Conservation (phyloP, 2,113 vertebrate genomes). For the Onychostoma macrolepis region DNA sequence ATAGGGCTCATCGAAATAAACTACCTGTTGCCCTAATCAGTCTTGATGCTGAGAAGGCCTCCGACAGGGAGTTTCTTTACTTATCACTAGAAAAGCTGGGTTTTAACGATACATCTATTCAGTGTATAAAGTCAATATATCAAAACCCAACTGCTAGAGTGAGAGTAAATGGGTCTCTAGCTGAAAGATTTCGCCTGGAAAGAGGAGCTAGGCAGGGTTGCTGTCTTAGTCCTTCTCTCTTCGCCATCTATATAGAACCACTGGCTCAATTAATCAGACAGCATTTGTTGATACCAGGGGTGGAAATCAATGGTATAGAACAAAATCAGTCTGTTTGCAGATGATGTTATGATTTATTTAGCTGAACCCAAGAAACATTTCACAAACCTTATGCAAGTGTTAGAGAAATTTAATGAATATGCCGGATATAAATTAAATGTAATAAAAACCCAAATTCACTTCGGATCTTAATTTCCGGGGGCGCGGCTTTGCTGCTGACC, state of each 20-base stretch:
- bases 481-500: too few relatives aligned
- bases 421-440: too few relatives aligned
- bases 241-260: not conserved
- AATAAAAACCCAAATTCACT: too few relatives aligned
- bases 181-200: not conserved
- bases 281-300: too few relatives aligned
- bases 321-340: not conserved
- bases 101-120: not conserved
- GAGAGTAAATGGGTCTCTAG: not conserved
- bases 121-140: not conserved
- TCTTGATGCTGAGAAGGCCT: too few relatives aligned
- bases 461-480: too few relatives aligned
- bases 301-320: not conserved
- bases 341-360: not conserved
- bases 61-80: not conserved
- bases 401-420: not conserved
- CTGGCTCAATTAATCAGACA: not conserved
- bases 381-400: not conserved
- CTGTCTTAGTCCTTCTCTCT: not conserved
- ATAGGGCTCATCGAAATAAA: too few relatives aligned
- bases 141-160: not conserved
- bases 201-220: conserved; percentile 1
- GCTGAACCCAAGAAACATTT: not conserved
- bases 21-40: too few relatives aligned
- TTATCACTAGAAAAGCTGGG: not conserved